Conservation (phyloP, 2,888 invertebrate genomes). For the Chymomyza caudatula region DNA sequence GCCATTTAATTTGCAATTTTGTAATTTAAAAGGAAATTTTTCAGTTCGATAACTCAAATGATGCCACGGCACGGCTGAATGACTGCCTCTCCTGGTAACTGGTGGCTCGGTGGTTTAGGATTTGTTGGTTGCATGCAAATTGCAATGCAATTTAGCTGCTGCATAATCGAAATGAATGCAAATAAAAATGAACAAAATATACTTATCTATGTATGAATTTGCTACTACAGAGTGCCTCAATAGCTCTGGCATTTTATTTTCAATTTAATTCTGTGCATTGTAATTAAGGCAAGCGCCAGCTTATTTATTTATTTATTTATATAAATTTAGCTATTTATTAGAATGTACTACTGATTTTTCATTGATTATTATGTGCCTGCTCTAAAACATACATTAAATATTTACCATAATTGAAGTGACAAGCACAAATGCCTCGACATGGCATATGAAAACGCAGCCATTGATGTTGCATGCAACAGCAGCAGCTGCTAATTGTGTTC, state of each 20-base stretch:
- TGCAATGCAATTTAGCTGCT: slow-evolving; percentile 49
- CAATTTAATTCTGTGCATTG: slow-evolving; percentile 63
- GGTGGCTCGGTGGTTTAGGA: slow-evolving; percentile 27
- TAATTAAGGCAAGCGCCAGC: slow-evolving; percentile 59
- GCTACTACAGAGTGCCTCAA: neutral
- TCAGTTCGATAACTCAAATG: slow-evolving; percentile 71
- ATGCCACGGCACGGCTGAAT: slow-evolving; percentile 49
- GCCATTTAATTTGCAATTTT: slow-evolving; percentile 70
- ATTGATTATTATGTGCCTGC: slow-evolving; percentile 57
- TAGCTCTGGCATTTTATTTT: slow-evolving; percentile 56
- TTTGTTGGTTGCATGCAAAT: slow-evolving; percentile 43
- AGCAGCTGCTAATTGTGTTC: slow-evolving; percentile 71
- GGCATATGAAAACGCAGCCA: slow-evolving; percentile 19
- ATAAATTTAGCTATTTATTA: slow-evolving; percentile 64
- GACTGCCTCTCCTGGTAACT: slow-evolving; percentile 14
- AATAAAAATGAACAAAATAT: slow-evolving; percentile 28
- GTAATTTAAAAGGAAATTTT: slow-evolving; percentile 70
- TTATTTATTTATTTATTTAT: slow-evolving; percentile 51
- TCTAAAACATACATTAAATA: slow-evolving; percentile 53
- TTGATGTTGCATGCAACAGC: slow-evolving; percentile 19
- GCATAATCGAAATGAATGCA: slow-evolving; percentile 20
- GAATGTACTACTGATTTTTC: slow-evolving; percentile 66
- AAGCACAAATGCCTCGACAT: slow-evolving; percentile 67
- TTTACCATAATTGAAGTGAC: slow-evolving; percentile 72
- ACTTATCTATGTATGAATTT: neutral